Evolutionary conservation across 2,888 invertebrate species (phyloP).

Genomic region (Pecten maximus): DNA sequence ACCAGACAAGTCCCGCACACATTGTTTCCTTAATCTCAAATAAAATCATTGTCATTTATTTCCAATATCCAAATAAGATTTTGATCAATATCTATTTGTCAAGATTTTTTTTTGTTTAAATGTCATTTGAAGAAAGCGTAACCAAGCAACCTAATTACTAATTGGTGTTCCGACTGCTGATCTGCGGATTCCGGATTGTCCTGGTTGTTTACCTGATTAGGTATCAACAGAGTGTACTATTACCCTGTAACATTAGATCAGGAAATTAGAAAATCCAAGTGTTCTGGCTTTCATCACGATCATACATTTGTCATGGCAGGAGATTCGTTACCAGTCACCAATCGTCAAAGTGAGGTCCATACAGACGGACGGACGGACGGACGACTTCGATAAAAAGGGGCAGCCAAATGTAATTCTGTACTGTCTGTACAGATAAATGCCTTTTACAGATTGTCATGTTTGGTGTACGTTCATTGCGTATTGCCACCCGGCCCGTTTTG

Average conservation of each 20-base stretch:
- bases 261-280: background rate
- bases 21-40: background rate
- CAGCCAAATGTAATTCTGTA: background rate
- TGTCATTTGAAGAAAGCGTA: background rate
- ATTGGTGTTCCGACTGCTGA: background rate
- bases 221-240: background rate
- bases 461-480: too few species aligned
- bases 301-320: background rate
- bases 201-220: background rate
- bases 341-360: background rate
- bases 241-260: background rate
- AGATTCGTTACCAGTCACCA: background rate
- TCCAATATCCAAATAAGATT: background rate
- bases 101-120: background rate
- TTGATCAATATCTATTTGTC: background rate
- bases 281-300: background rate
- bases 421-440: background rate
- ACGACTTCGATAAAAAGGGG: background rate
- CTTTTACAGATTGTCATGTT: background rate
- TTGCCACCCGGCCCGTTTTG: too few species aligned
- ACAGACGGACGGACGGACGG: constrained; percentile 5
- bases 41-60: background rate
- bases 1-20: background rate
- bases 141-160: background rate
- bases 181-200: background rate